Conservation (phyloP, 2,888 invertebrate species). For the Schrankia costaestrigalis region DNA sequence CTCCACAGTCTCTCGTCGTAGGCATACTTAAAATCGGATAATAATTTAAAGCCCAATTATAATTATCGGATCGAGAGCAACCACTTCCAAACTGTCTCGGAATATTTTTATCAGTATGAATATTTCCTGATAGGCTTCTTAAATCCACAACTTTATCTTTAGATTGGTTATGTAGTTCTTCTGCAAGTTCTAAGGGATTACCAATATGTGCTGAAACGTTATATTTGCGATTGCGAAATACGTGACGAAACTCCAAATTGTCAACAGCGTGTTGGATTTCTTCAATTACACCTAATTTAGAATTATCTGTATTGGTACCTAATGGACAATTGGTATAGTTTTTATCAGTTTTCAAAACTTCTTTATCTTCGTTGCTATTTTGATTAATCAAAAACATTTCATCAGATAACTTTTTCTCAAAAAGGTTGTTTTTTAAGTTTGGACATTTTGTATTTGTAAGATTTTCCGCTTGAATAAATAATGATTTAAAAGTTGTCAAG, state of each 20-base stretch:
- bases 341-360: background rate
- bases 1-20: background rate
- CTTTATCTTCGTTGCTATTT: conserved; percentile 39
- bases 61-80: conserved; percentile 30
- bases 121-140: conserved; percentile 45
- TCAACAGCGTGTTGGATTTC: conserved; percentile 13
- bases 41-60: conserved; percentile 11
- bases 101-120: conserved; percentile 5
- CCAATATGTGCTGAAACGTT: conserved; percentile 4
- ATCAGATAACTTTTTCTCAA: conserved; percentile 60
- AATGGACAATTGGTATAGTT: background rate
- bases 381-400: conserved; percentile 61
- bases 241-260: conserved; percentile 13
- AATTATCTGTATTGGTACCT: background rate
- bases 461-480: conserved; percentile 35
- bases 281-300: conserved; percentile 9
- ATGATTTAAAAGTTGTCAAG: conserved; percentile 22
- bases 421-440: conserved; percentile 53
- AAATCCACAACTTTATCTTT: conserved; percentile 51
- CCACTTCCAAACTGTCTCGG: conserved; percentile 24
- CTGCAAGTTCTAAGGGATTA: conserved; percentile 1
- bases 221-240: conserved; percentile 7
- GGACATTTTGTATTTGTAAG: conserved; percentile 23
- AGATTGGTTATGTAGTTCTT: conserved; percentile 14
- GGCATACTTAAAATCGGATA: background rate